These are phyloP conservation scores for Tribolium freemani DNA, from an alignment of 2,888 invertebrate genomes.

Conservation along the genomic window DNA sequence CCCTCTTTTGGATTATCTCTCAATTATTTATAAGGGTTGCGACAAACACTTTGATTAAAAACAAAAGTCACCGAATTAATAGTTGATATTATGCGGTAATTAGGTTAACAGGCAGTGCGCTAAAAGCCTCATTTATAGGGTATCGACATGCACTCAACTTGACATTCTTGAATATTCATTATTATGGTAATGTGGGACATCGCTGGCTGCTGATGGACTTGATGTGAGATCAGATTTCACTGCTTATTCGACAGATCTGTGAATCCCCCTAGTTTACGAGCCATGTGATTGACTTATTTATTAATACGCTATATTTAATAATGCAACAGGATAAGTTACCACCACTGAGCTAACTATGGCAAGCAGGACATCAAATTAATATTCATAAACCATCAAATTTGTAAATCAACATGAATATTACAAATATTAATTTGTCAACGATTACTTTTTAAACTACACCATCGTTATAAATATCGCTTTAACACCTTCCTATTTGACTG, in stretches of 20 bases:
- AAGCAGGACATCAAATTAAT: conserved; percentile 18
- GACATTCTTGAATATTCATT: conserved; percentile 45
- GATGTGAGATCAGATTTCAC: conserved; percentile 30
- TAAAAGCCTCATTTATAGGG: conserved; percentile 29
- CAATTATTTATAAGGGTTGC: background rate
- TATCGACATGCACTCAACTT: conserved; percentile 34
- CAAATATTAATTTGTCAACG: conserved; percentile 8
- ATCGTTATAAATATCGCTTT: conserved; percentile 1
- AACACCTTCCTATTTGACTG: conserved; percentile 43
- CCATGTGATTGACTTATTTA: conserved; percentile 29
- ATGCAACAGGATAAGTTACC: conserved; percentile 26
- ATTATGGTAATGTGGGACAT: conserved; percentile 36
- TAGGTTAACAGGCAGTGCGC: conserved; percentile 38
- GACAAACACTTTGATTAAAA: background rate
- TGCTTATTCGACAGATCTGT: conserved; percentile 18
- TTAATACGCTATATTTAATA: conserved; percentile 21
- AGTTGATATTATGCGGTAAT: conserved; percentile 1
- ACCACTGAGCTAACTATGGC: conserved; percentile 17
- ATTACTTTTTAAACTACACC: background rate
- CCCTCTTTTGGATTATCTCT: background rate
- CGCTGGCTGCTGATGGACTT: conserved; percentile 16
- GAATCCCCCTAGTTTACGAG: background rate
- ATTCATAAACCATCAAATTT: conserved; percentile 27
- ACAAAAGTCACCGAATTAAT: background rate
- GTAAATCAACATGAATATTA: background rate